phyloP scores from a whole-genome alignment of 2,888 invertebrate genomes.

The Amphipyra tragopoginis region DNA sequence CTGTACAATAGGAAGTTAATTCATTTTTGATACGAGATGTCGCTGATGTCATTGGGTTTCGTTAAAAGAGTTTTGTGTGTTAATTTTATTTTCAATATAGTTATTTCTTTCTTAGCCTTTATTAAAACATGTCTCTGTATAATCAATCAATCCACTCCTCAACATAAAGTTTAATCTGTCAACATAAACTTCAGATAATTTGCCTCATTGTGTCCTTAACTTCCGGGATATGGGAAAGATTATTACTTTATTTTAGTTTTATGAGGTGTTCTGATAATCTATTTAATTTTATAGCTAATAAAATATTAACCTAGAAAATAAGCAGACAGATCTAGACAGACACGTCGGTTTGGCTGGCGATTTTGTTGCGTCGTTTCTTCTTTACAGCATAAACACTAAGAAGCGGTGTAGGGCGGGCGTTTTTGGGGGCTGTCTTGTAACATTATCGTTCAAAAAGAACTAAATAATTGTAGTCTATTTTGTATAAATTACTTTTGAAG shows the following conservation, averaged over 20 bases:
- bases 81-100: constrained; percentile 1
- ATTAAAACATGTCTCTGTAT: neutral
- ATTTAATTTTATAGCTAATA: too few relatives aligned
- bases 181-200: constrained; percentile 15
- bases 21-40: constrained; percentile 6
- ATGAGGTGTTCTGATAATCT: neutral
- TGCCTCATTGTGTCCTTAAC: constrained; percentile 5
- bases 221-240: constrained; percentile 21
- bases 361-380: too few relatives aligned
- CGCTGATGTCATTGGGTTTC: constrained; percentile 4
- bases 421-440: too few relatives aligned
- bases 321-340: too few relatives aligned
- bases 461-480: too few relatives aligned
- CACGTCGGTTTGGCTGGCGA: too few relatives aligned
- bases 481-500: too few relatives aligned
- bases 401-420: too few relatives aligned
- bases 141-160: constrained; percentile 37
- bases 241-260: neutral
- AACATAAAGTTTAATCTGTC: constrained; percentile 19
- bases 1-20: constrained; percentile 20
- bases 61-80: constrained; percentile 3
- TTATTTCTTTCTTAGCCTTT: too few relatives aligned
- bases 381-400: neutral
- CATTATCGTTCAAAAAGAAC: too few relatives aligned
- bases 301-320: too few relatives aligned